A percentile compares a stretch with the other conserved stretches of the same genome.
Evolutionary conservation across 2,888 invertebrate species (phyloP).

Genomic region (Drosophila formosana): DNA sequence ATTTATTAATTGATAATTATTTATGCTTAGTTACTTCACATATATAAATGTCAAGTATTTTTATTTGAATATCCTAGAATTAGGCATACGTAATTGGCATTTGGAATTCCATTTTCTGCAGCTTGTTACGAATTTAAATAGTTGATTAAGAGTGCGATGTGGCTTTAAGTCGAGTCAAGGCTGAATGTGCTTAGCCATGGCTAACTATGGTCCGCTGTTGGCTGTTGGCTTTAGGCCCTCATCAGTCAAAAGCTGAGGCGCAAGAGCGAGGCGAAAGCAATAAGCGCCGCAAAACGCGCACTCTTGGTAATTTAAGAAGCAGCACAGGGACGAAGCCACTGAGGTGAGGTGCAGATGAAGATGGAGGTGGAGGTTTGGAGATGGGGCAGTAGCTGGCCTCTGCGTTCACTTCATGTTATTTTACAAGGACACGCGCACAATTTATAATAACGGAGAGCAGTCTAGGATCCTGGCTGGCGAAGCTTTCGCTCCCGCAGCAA

Average conservation of each 20-base stretch:
- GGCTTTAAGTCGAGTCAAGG: slow-evolving; percentile 54
- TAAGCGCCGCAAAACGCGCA: slow-evolving; percentile 59
- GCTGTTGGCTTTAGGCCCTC: slow-evolving; percentile 9
- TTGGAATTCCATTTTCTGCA: no score
- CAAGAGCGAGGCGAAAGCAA: slow-evolving; percentile 47
- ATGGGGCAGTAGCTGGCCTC: slow-evolving; percentile 20
- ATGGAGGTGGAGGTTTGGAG: neutral
- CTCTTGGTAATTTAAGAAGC: slow-evolving; percentile 75
- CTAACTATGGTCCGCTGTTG: neutral
- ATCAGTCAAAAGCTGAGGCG: slow-evolving; percentile 24
- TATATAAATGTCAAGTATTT: no score
- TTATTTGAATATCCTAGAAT: no score
- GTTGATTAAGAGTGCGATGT: neutral
- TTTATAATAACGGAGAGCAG: slow-evolving; percentile 72
- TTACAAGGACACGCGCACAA: slow-evolving; percentile 81
- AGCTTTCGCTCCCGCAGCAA: slow-evolving; percentile 34
- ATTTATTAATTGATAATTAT: no score
- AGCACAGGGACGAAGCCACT: slow-evolving; percentile 55
- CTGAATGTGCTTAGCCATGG: slow-evolving; percentile 2
- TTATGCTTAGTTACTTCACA: no score
- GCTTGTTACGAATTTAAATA: neutral
- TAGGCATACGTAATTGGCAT: no score
- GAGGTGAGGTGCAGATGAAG: slow-evolving; percentile 7
- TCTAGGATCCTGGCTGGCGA: slow-evolving; percentile 7
- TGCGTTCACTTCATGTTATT: slow-evolving; percentile 75